phyloP scores from a whole-genome alignment of 2,888 invertebrate species.

The Sphaerophoria taeniata region DNA sequence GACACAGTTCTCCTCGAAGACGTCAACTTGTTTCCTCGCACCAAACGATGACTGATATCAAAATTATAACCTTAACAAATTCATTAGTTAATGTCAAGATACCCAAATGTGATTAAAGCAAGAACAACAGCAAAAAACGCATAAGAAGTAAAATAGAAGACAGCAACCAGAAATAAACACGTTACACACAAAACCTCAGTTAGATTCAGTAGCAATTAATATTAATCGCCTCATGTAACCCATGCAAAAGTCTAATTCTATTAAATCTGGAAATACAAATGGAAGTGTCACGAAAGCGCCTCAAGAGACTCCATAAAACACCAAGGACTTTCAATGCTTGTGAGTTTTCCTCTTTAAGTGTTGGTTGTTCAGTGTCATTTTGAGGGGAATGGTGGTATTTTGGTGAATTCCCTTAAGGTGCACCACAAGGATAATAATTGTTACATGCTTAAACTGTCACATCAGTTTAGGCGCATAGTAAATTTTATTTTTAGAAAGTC shows the following conservation, averaged over 20 bases:
- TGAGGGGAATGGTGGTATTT: background rate
- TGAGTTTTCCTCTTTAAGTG: no score
- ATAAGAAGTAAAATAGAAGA: background rate
- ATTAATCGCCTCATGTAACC: slow-evolving; percentile 70
- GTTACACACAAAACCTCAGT: slow-evolving; percentile 41
- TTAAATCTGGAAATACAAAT: slow-evolving; percentile 71
- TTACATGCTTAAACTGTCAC: slow-evolving; percentile 63
- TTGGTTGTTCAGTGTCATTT: background rate
- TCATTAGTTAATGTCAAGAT: slow-evolving; percentile 71
- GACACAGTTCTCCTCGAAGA: slow-evolving; percentile 33
- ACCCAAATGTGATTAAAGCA: slow-evolving; percentile 27
- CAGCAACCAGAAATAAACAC: slow-evolving; percentile 16
- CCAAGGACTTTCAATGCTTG: no score
- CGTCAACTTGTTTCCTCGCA: slow-evolving; percentile 41
- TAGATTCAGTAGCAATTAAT: slow-evolving; percentile 67
- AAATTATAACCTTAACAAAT: slow-evolving; percentile 57
- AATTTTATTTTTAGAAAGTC: slow-evolving; percentile 25
- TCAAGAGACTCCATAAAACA: background rate
- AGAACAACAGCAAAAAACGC: slow-evolving; percentile 15
- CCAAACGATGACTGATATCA: slow-evolving; percentile 37
- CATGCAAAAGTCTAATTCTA: slow-evolving; percentile 72
- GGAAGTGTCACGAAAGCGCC: slow-evolving; percentile 67
- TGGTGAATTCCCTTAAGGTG: slow-evolving; percentile 54
- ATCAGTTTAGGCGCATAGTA: slow-evolving; percentile 53
- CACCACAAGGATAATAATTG: slow-evolving; percentile 52